Conservation (phyloP, 2,113 vertebrate genomes). For the Solea senegalensis region DNA sequence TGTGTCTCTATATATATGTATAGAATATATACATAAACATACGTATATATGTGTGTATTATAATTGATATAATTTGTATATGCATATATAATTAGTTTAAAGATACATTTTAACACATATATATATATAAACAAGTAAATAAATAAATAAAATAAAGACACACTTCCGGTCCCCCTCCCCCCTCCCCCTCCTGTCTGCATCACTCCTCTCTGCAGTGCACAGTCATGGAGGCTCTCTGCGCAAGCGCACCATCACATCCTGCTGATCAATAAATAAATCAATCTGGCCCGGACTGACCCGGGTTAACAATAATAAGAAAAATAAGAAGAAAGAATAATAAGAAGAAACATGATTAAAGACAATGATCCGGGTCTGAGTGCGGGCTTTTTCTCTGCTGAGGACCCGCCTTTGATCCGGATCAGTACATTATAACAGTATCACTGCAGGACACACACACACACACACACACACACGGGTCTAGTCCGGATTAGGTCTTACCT, state of each 20-base stretch:
- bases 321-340: too few species aligned
- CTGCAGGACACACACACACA: conserved; percentile 4
- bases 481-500: conserved; percentile 73
- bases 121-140: background rate
- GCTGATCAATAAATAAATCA: conserved; percentile 68
- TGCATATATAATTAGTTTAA: too few species aligned
- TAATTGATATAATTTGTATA: too few species aligned
- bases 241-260: conserved; percentile 65
- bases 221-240: conserved; percentile 69
- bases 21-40: too few species aligned
- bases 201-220: conserved; percentile 71
- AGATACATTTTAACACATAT: background rate
- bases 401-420: background rate
- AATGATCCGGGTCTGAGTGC: too few species aligned
- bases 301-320: conserved; percentile 21
- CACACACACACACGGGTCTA: conserved; percentile 15
- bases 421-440: background rate
- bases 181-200: conserved; percentile 24
- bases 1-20: too few species aligned
- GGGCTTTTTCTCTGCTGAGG: background rate
- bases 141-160: background rate
- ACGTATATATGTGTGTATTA: too few species aligned
- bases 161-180: background rate
- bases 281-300: conserved; percentile 59
- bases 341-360: too few species aligned